These are phyloP conservation scores for Tapera naevia DNA, from an alignment of 2,797 vertebrate genomes.

Conservation along the genomic window DNA sequence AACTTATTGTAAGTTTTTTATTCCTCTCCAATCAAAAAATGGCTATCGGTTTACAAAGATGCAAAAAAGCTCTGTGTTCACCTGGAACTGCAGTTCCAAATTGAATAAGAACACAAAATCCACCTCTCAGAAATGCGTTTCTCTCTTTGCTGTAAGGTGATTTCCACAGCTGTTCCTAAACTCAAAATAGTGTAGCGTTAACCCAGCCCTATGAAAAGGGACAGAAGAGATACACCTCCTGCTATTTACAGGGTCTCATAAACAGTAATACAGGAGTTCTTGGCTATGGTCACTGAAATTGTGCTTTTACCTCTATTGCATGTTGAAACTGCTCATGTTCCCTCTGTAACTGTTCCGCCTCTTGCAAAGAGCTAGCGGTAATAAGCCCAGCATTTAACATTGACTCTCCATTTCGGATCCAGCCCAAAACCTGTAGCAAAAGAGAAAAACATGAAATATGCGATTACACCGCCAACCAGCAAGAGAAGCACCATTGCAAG, in stretches of 20 bases:
- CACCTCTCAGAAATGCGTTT: background rate
- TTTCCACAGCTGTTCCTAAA: background rate
- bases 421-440: slow-evolving; percentile 89
- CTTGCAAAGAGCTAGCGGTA: slow-evolving; percentile 95
- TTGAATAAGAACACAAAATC: fast-evolving
- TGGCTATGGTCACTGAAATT: background rate
- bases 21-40: background rate
- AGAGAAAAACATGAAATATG: background rate
- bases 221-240: background rate
- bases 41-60: background rate
- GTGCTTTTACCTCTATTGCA: slow-evolving; percentile 90
- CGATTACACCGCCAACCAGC: background rate
- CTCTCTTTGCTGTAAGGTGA: background rate
- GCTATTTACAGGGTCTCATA: background rate
- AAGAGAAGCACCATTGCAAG: background rate
- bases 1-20: background rate
- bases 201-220: background rate
- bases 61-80: background rate
- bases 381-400: slow-evolving; percentile 97
- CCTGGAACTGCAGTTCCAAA: background rate
- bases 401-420: slow-evolving; percentile 98
- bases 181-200: background rate
- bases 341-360: slow-evolving; percentile 95
- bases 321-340: slow-evolving; percentile 99
- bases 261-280: background rate